These are phyloP conservation scores for Phoebastria nigripes DNA, from an alignment of 2,797 vertebrate genomes.

Conservation along the genomic window DNA sequence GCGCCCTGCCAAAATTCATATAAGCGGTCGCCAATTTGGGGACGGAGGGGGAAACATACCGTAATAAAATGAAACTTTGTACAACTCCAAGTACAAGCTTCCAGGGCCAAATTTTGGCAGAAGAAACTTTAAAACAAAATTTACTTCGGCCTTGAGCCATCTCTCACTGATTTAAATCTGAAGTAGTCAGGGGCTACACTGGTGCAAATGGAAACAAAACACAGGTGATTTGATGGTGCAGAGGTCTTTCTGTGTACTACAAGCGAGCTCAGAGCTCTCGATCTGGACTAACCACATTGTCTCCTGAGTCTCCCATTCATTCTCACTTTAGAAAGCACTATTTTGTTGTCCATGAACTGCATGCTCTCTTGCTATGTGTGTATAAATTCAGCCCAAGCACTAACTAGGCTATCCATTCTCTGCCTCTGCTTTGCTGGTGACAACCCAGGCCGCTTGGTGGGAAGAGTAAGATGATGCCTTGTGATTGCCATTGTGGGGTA, in stretches of 20 bases:
- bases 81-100: neutral
- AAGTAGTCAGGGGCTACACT: neutral
- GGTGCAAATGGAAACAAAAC: neutral
- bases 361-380: neutral
- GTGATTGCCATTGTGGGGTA: neutral
- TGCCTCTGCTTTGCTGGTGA: neutral
- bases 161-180: neutral
- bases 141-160: neutral
- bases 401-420: neutral
- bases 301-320: neutral
- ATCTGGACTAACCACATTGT: neutral
- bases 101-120: neutral
- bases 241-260: neutral
- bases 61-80: slow-evolving; percentile 27
- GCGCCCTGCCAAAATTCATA: slow-evolving; percentile 42
- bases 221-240: neutral
- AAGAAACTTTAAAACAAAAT: slow-evolving; percentile 8
- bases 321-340: neutral
- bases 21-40: neutral
- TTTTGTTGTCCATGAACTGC: neutral
- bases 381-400: neutral
- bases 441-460: neutral
- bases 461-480: neutral
- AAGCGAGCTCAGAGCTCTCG: neutral
- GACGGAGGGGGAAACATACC: neutral